Base-by-base conservation (phyloP, 30 jellyfish, hydroid and myxozoan species). In the Chironex yamaguchii region DNA sequence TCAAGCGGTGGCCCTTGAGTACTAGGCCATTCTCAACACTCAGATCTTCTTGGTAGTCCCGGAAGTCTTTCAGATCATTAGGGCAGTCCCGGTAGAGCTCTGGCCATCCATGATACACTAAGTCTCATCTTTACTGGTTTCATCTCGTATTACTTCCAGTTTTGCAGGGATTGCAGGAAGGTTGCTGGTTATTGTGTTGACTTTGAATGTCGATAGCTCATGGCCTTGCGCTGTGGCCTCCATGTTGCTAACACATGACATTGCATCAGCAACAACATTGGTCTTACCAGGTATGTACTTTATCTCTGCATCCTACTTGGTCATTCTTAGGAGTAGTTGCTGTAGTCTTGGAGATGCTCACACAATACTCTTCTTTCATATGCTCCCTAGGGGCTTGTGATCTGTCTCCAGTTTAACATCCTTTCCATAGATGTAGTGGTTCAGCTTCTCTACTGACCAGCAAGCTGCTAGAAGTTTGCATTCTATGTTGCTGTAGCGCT, bases 401-500 rank as follows among this genome's bases (percentile, higher is more conserved):
- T 42, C 58, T 6, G 58, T 42, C 17, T 42, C 58, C 9, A 42
- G 9, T 6, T 6, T 17, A 42, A 17, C 17, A 17, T 42, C 13
- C 17, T 42, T 42, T 17, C 58, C 58, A 42, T 42, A 42, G 13
- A 42, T 17, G 58, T 42, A 42, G 17, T 42, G 9, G 9, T 42
- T 42, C 17, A 42, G 17, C 17, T 42, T 42, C 58, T 42, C 58
- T 6, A 42, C 58, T 6, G 58, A 9, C 58, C 13, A 42, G 58
- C 9, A 9, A 42, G 17, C 17, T 6, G 58, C 58, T 17, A 42
- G 17, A 6, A 42, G 58, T 17, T 42, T 17, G 17, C 17, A 17
- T 17, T 42, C 58, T 42, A 42, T 42, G 58, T 42, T 42, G 17
- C 58, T 42, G 58, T 42, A 42, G 17, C 58, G 58, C 81, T 69